These are phyloP conservation scores for Anolis sagrei DNA, from an alignment of 2,113 vertebrate species.

Conservation along the genomic window DNA sequence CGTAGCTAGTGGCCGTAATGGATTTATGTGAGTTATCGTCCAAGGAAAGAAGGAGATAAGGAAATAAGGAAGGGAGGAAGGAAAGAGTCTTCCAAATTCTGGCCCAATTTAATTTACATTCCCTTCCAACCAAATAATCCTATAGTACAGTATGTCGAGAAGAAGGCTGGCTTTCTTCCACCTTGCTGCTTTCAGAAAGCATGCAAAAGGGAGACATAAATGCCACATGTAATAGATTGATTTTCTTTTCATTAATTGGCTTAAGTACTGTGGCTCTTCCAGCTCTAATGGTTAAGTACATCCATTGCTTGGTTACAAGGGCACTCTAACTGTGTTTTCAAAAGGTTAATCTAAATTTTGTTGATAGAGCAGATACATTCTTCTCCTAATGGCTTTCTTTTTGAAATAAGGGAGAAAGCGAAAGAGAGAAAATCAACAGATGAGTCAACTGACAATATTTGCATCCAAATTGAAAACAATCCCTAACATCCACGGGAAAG, in stretches of 20 bases:
- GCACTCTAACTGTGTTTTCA: neutral
- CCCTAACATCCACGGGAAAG: neutral
- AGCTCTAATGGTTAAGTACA: slow-evolving; percentile 4
- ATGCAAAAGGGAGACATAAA: slow-evolving; percentile 1
- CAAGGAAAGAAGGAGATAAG: too few species aligned
- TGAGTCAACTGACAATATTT: neutral
- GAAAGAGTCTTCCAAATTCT: too few species aligned
- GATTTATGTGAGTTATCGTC: too few species aligned
- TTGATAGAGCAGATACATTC: neutral
- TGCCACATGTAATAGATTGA: neutral
- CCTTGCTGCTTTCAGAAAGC: neutral
- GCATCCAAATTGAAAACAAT: neutral
- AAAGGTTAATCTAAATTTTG: neutral
- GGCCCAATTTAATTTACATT: neutral
- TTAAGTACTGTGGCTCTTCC: neutral
- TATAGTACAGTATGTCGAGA: neutral
- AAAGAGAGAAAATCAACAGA: neutral
- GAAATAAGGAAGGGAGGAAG: too few species aligned
- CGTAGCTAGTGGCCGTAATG: too few species aligned
- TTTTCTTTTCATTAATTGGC: slow-evolving; percentile 34
- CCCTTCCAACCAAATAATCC: neutral
- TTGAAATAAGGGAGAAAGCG: neutral
- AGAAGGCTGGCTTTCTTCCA: neutral
- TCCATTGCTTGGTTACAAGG: neutral
- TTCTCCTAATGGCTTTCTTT: neutral